Evolutionary conservation across 2,113 vertebrate genomes (phyloP), one percentile per base, ranked within the genome.

Genomic region (Oreochromis tanganicae): DNA sequence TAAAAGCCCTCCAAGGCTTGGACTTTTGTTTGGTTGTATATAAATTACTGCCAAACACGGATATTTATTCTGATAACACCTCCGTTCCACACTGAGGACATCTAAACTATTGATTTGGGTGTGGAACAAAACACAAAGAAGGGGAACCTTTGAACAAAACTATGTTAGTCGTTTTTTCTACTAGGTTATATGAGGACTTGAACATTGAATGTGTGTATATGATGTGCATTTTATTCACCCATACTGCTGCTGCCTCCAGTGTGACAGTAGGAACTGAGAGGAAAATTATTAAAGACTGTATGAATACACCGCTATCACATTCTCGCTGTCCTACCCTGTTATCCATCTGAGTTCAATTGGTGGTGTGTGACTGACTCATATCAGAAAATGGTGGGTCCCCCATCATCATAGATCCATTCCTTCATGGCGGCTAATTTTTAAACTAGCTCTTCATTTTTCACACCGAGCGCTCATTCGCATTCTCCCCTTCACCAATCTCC

Each of bases 1-100:
- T 89, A 93, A 93, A 93, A 91, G 48, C 87, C 55, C 92, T 86
- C 83, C 19, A 27, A 88, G 87, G 87, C 82, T 66, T 10, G 61
- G 81, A 56, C 66, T 80, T 91, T 88, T 88, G 88, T 93, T 90
- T 91, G 79, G 83, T 90, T 78, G 88, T 91, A 81, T 95, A 90
- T 90, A 89, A 88, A 93, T 93, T 85, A 84, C 80, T 24, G 13
- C 56, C 80, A 78, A 93, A 89, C 87, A 34, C 7, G 21, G 59
- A 88, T 82, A 87, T 88, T 86, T 73, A n/a, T 55, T 78, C 86
- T 59, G 92, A 90, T 88, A 75, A 86, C 85, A 83, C 87, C 52
- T 36, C 43, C 34, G 1, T 87, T 90, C 85, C 66, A 75, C 57
- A 73, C 88, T 68, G 32, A 81, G 55, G 24, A 84, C 75, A 86